A percentile compares a stretch with the other conserved stretches of the same genome.
Evolutionary conservation across 2,888 invertebrate species (phyloP).

Genomic region (Ectemnius cavifrons): DNA sequence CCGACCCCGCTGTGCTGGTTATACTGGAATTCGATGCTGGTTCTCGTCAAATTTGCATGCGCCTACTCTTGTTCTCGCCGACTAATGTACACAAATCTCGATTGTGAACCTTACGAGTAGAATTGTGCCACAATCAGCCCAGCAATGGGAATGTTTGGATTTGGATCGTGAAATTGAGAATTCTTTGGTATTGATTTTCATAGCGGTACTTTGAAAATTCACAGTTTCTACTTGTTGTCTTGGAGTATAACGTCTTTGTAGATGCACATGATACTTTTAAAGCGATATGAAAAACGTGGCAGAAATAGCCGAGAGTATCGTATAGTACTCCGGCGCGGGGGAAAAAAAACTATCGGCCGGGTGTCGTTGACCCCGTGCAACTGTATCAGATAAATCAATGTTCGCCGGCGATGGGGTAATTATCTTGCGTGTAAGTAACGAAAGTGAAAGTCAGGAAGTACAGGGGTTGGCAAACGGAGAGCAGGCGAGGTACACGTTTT

Average conservation of each 20-base stretch:
- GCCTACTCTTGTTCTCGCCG: constrained; percentile 15
- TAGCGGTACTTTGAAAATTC: too few species aligned
- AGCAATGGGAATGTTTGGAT: too few species aligned
- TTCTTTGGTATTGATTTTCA: too few species aligned
- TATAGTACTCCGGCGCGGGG: too few species aligned
- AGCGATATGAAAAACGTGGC: not conserved
- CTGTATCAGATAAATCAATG: constrained; percentile 33
- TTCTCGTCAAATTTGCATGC: constrained; percentile 47
- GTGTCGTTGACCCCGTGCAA: constrained; percentile 18
- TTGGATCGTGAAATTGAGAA: too few species aligned
- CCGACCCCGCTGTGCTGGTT: not conserved
- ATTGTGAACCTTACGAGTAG: too few species aligned
- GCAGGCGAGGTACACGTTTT: not conserved
- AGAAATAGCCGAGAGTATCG: constrained; percentile 7
- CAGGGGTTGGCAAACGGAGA: constrained; percentile 5
- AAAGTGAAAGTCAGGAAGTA: constrained; percentile 43
- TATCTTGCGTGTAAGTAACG: constrained; percentile 36
- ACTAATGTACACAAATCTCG: too few species aligned
- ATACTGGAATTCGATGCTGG: constrained; percentile 20
- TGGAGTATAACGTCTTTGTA: too few species aligned
- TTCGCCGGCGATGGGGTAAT: constrained; percentile 41
- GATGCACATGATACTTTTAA: too few species aligned
- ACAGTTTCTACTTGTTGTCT: too few species aligned
- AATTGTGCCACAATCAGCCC: too few species aligned
- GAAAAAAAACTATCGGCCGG: constrained; percentile 1